Evolutionary conservation across 2,113 vertebrate species (phyloP), one percentile per base, ranked within the genome.

Genomic region (Cinclus cinclus): DNA sequence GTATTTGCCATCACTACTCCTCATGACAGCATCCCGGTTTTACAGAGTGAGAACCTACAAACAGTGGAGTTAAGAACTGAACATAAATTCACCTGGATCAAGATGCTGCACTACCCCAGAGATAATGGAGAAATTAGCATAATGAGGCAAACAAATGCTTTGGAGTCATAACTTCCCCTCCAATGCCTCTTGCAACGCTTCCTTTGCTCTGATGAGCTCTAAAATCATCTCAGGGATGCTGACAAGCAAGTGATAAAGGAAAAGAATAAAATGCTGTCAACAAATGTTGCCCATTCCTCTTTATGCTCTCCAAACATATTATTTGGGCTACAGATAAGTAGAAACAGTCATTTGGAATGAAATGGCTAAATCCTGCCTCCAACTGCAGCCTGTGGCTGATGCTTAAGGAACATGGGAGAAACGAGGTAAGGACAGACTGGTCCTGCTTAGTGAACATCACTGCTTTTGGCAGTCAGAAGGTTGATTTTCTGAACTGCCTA

Each of bases 1-100:
- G 7, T 4, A 33, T 79, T 76, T 58, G 67, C 81, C 69, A 73
- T 62, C 84, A 4, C 30, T 53, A 4, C 58, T 58, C 41, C 46
- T 84, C 2, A 0, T 20, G 41, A 65, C 58, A 89, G 70, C 65
- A 76, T 33, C 62, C 37, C 25, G 6, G 37, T 75, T 92, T 87
- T 84, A 67, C 91, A 84, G 77, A 79, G 22, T 27, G 33, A 76
- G 37, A 62, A 42, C 13, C 14, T 46, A 76, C 8, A 9, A 85
- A 89, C 58, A 95, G 41, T 18, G 27, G 52, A 82, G 76, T 73
- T 49, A 65, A 76, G 37, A 49, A 20, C 44, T 82, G 65, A 64
- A 84, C 56, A 23, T n/a, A 89, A 83, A 94, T 91, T 87, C 73
- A 97, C 91, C 91, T 82, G 58, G 69, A 89, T 77, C 62, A 85